phyloP scores from a whole-genome alignment of 1,140 invertebrate species.

The Calliphora vicina region DNA sequence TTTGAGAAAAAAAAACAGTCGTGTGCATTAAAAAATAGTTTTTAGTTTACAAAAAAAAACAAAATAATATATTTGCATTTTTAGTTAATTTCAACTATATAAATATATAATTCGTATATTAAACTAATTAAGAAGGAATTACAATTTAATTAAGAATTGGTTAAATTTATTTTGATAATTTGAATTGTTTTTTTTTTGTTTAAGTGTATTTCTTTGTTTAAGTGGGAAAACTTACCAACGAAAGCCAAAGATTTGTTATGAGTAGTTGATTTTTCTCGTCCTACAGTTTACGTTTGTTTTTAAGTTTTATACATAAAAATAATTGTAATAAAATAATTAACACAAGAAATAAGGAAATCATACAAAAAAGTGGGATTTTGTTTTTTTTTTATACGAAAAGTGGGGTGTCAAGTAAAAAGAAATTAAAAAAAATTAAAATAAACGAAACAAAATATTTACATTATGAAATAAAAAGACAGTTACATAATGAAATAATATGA shows the following conservation, averaged over 20 bases:
- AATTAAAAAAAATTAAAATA: not conserved
- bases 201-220: slow-evolving; percentile 42
- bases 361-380: too few relatives aligned
- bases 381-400: too few relatives aligned
- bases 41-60: too few relatives aligned
- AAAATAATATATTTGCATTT: too few relatives aligned
- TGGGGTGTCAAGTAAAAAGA: not conserved
- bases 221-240: slow-evolving; percentile 79
- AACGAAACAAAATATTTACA: not conserved
- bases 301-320: not conserved
- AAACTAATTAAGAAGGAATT: too few relatives aligned
- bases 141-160: not conserved
- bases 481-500: not conserved
- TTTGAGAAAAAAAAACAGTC: too few relatives aligned
- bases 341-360: too few relatives aligned
- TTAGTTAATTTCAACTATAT: too few relatives aligned
- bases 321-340: not conserved
- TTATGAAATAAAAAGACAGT: not conserved
- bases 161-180: slow-evolving; percentile 36
- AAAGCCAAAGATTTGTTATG: slow-evolving; percentile 86
- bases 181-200: slow-evolving; percentile 56
- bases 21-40: too few relatives aligned
- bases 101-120: too few relatives aligned
- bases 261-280: slow-evolving; percentile 87
- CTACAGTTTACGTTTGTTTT: slow-evolving; percentile 66